Base-by-base conservation (phyloP, 2,888 invertebrate genomes). In the Eupithecia centaureata region DNA sequence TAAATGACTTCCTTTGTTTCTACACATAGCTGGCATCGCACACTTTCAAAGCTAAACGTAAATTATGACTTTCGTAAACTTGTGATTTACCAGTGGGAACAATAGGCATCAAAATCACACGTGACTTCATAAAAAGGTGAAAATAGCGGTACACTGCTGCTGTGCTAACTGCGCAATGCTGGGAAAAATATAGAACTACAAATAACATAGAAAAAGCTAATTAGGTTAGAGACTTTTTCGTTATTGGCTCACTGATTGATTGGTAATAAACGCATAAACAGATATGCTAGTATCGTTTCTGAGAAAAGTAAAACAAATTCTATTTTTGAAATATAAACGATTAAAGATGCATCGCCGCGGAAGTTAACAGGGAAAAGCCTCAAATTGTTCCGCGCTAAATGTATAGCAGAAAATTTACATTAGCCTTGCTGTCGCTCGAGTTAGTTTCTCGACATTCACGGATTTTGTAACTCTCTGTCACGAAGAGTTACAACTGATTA, bases 1-100 rank as follows among this genome's bases (percentile, higher is more conserved):
- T 86, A 86, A 87, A 88, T 86, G 84, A 86, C 86, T 90, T 89
- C 89, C 89, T 89, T 89, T 88, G 89, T 89, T 87, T 87, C 86
- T 87, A 85, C 82, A 85, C 87, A 85, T 86, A 83, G 81, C 82
- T 83, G 81, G 83, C 82, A 84, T 83, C 81, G 81, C 76, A 81
- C 79, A 82, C 82, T 81, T 82, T 79, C 78, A 79, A 81, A 81
- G 76, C 76, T 76, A 77, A 80, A 79, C 77, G 82, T 82, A 82
- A 82, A 82, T 82, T 81, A 82, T 79, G 79, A 80, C 79, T 81
- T 82, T 83, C 80, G 80, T 80, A 80, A 81, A 80, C 80, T 80
- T 77, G 82, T 79, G 78, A 83, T 82, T 82, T 79, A 73, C 74
- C 73, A 73, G 73, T 76, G 72, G 70, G 74, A 74, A 76, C 73